Base-by-base conservation (phyloP, 2,888 invertebrate genomes). In the Pristionchus maxplancki region DNA sequence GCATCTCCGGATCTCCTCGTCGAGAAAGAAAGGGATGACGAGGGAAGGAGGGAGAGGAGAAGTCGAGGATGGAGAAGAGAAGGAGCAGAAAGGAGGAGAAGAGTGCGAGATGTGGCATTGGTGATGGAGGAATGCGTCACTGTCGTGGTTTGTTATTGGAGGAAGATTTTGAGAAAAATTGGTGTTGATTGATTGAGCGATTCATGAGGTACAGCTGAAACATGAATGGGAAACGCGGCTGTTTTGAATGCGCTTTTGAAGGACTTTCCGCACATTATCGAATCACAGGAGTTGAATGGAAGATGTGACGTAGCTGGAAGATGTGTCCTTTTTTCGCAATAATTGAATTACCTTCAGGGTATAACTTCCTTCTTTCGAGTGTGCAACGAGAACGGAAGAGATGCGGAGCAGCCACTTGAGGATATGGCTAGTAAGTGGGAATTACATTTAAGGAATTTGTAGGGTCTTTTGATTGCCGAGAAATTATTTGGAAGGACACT, bases 371-470 rank as follows among this genome's bases (percentile, higher is more conserved):
- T 78, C 44, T 78, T 28, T 28, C 40, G 44, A 44, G 78, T 78
- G 44, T 78, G 78, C 28, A 48, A 44, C 20, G 78, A 78, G n/a
- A 78, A 78, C 37, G 78, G 78, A 48, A 44, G 78, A 78, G 78
- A 78, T 28, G 78, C 78, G n/a, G 78, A 78, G 48, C 44, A 78
- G 37, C 78, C 78, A 48, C 15, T 78, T 1, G 44, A 24, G 17
- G 78, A 78, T 44, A n/a, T 78, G 78, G 78, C 78, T 48, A 78
- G 78, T 78, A 28, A 78, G 78, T 48, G 37, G n/a, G 28, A 24
- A 64, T 28, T 24, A 24, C 1, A 64, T 64, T 2, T 62, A 6
- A 15, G 13, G 50, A 11, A 17, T 50, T 50, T 17, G 6, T 50
- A 50, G 13, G 17, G 1, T 11, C 50, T n/a, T n/a, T n/a, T n/a